Evolutionary conservation across 2,113 vertebrate species (phyloP).

Genomic region (Oreochromis aureus): DNA sequence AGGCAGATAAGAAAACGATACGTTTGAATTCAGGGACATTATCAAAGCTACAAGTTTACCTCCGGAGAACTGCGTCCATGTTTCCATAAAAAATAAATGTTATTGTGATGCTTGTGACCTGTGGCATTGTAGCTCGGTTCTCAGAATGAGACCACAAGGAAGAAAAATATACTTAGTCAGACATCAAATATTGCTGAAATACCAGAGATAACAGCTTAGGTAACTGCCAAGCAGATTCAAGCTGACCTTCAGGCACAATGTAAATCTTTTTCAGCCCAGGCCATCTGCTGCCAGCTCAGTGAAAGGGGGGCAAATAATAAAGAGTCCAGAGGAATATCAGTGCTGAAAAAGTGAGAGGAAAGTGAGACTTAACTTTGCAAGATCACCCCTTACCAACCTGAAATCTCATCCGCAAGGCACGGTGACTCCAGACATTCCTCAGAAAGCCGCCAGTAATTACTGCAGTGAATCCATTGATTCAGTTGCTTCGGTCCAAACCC

Average conservation of each 20-base stretch:
- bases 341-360: background rate
- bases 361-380: background rate
- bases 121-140: background rate
- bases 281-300: background rate
- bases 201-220: background rate
- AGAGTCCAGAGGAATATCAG: background rate
- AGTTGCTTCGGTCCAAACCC: background rate
- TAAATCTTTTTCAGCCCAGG: background rate
- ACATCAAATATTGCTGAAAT: slow-evolving; percentile 19
- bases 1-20: background rate
- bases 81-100: background rate
- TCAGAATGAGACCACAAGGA: background rate
- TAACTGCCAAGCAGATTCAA: background rate
- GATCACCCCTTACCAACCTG: background rate
- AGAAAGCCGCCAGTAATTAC: background rate
- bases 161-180: background rate
- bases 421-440: background rate
- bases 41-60: background rate
- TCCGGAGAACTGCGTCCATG: background rate
- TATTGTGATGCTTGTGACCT: background rate
- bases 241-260: background rate
- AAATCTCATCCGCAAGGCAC: background rate
- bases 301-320: background rate
- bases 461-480: background rate
- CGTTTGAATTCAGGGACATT: background rate